Evolutionary conservation across 2,113 vertebrate species (phyloP).

Genomic region (Lampris incognitus): DNA sequence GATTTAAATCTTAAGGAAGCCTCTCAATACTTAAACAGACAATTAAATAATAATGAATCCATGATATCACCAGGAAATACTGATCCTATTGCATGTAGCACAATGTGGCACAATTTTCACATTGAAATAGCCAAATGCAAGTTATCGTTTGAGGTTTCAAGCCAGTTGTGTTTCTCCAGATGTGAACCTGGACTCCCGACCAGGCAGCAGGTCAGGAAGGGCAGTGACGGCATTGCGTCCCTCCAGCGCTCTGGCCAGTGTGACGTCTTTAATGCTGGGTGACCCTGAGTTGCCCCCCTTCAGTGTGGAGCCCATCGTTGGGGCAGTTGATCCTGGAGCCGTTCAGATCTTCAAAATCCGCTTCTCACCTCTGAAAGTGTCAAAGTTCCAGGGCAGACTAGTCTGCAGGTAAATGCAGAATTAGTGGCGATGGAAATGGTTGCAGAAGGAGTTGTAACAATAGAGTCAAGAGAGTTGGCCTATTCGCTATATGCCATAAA

Average conservation of each 20-base stretch:
- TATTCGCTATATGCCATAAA: no score
- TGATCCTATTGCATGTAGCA: no score
- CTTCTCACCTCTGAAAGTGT: constrained; percentile 84
- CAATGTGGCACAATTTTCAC: background rate
- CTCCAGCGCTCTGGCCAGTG: constrained; percentile 49
- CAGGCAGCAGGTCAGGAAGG: constrained; percentile 41
- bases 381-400: constrained; percentile 81
- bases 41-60: no score
- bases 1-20: no score
- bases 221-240: constrained; percentile 23
- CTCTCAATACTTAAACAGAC: no score
- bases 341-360: constrained; percentile 80
- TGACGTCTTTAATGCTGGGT: constrained; percentile 30
- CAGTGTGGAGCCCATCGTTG: constrained; percentile 82
- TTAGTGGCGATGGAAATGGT: no score
- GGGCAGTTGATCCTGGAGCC: constrained; percentile 76
- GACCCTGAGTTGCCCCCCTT: constrained; percentile 59
- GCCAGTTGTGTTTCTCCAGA: constrained; percentile 23
- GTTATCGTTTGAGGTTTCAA: background rate
- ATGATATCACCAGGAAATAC: no score
- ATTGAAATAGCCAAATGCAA: background rate
- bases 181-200: constrained; percentile 25
- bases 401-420: constrained; percentile 86
- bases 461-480: no score
- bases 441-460: no score